phyloP scores from a whole-genome alignment of 2,888 invertebrate genomes.

The Geotrupes spiniger region DNA sequence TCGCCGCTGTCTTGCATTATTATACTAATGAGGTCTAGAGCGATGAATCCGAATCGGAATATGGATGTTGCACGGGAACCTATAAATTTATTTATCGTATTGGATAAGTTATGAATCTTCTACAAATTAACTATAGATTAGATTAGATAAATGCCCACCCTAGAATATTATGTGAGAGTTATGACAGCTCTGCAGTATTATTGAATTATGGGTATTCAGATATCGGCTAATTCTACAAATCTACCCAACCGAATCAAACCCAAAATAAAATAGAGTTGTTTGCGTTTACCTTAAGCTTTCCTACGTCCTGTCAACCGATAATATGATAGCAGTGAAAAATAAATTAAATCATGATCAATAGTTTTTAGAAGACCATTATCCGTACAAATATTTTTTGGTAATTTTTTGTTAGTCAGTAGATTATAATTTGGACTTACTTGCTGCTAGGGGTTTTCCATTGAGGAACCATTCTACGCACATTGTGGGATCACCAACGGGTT shows the following conservation, averaged over 20 bases:
- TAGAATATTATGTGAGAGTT: too few species aligned
- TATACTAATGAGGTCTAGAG: conserved; percentile 85
- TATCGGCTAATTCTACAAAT: too few species aligned
- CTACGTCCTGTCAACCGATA: too few species aligned
- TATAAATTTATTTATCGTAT: conserved; percentile 42
- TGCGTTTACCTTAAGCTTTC: too few species aligned
- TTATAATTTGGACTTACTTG: conserved; percentile 64
- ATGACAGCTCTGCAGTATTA: too few species aligned
- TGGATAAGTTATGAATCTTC: neutral
- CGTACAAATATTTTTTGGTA: neutral
- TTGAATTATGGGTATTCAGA: too few species aligned
- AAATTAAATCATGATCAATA: neutral
- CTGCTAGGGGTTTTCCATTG: conserved; percentile 87
- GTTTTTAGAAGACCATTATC: neutral
- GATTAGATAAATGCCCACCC: too few species aligned
- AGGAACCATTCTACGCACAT: conserved; percentile 96
- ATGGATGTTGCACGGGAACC: conserved; percentile 94
- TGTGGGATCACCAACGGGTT: conserved; percentile 94
- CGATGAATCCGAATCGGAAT: conserved; percentile 97
- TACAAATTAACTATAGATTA: too few species aligned
- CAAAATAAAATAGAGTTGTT: too few species aligned
- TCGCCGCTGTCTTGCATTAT: conserved; percentile 85
- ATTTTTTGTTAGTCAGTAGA: neutral
- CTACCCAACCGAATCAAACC: too few species aligned
- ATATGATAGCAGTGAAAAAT: neutral